Percentiles rank a stretch among this genome's conserved stretches.
Conservation (phyloP, 1,140 invertebrate species). For the Nephila pilipes region DNA sequence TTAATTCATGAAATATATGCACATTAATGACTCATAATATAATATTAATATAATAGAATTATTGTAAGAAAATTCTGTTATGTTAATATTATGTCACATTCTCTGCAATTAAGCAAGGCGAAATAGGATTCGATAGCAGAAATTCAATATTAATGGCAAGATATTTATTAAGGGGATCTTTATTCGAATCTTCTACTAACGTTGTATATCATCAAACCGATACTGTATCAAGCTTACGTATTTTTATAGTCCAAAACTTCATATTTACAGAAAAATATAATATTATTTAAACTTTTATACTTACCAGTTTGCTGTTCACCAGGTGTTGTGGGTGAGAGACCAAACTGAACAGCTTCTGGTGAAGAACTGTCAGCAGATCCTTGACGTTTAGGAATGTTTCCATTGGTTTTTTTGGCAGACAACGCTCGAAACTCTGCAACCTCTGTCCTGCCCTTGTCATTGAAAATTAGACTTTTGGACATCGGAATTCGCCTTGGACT, state of each 20-base stretch:
- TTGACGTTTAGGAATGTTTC: neutral
- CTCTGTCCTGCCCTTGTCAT: conserved; percentile 1
- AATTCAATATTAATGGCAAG: too few relatives aligned
- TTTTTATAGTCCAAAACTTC: too few relatives aligned
- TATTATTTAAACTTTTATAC: neutral
- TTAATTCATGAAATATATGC: too few relatives aligned
- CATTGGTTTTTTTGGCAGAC: neutral
- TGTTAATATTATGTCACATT: too few relatives aligned
- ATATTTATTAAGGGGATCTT: too few relatives aligned
- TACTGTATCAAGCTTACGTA: neutral
- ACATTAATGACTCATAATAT: too few relatives aligned
- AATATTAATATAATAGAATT: too few relatives aligned
- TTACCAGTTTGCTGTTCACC: conserved; percentile 41
- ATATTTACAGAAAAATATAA: too few relatives aligned
- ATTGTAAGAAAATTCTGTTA: too few relatives aligned
- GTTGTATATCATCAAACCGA: neutral
- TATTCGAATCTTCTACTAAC: too few relatives aligned
- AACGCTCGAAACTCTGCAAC: neutral
- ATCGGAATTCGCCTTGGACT: conserved; percentile 4
- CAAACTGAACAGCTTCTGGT: neutral
- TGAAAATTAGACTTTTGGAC: conserved; percentile 47
- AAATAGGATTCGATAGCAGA: too few relatives aligned
- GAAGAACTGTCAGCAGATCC: neutral
- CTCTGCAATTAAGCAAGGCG: too few relatives aligned
- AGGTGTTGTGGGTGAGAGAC: conserved; percentile 45